Conservation (phyloP, 2,113 vertebrate species). For the Otolemur garnettii region DNA sequence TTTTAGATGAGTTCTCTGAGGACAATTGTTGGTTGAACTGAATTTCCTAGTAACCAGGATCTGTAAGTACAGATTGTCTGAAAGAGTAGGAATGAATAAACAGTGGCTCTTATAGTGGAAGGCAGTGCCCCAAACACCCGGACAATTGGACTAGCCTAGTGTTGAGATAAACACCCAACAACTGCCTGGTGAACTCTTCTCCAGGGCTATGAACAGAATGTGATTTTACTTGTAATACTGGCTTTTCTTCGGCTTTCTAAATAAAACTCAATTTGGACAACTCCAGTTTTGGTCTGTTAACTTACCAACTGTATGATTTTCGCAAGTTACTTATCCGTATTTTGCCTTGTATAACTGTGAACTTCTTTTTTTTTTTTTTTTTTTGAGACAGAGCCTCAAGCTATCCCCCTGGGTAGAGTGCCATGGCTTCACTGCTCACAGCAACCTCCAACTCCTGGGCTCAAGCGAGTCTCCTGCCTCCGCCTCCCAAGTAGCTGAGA, state of each 20-base stretch:
- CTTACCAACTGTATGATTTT: neutral
- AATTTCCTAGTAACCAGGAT: conserved; percentile 16
- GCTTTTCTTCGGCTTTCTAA: neutral
- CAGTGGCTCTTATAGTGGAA: neutral
- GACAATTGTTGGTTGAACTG: neutral
- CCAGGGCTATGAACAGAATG: neutral
- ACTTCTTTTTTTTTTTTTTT: too few species aligned
- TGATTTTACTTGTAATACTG: neutral
- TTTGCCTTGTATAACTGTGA: too few species aligned
- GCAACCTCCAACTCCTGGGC: too few species aligned
- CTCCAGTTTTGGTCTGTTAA: neutral
- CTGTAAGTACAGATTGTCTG: neutral
- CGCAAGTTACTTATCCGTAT: neutral
- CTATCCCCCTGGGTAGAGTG: too few species aligned
- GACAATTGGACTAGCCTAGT: neutral
- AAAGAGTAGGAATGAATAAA: neutral
- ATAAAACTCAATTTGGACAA: neutral
- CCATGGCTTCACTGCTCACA: too few species aligned
- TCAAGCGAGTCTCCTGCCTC: too few species aligned
- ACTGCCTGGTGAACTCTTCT: neutral
- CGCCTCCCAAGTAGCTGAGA: too few species aligned
- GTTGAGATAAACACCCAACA: neutral
- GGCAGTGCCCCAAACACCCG: neutral
- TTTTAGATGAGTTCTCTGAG: neutral
- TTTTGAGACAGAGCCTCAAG: too few species aligned